A percentile compares a stretch with the other conserved stretches of the same genome.
Conservation (phyloP, 2,797 vertebrate species). For the Sebastes nivosus region DNA sequence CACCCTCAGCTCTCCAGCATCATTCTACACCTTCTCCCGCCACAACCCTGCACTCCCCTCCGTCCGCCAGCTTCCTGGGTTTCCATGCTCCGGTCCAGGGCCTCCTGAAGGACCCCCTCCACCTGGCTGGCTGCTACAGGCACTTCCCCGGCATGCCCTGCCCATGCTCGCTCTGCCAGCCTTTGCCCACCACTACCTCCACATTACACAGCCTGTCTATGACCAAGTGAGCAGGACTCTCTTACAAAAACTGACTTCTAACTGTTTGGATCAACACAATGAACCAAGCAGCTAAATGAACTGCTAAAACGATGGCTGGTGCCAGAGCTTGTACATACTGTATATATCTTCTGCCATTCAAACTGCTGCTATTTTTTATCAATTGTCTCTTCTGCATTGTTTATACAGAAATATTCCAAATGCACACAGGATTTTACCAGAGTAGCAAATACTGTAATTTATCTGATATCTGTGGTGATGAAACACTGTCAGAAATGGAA, state of each 20-base stretch:
- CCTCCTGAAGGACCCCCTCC: conserved; percentile 79
- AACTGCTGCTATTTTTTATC: conserved; percentile 75
- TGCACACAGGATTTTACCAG: conserved; percentile 53
- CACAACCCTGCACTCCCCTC: conserved; percentile 75
- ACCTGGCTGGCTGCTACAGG: conserved; percentile 79
- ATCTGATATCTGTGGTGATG: conserved; percentile 64
- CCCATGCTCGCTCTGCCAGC: conserved; percentile 85
- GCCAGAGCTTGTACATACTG: conserved; percentile 71
- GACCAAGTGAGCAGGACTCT: conserved; percentile 76
- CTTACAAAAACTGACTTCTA: conserved; percentile 17
- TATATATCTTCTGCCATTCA: conserved; percentile 60
- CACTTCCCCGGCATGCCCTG: conserved; percentile 86
- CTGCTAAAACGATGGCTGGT: conserved; percentile 35
- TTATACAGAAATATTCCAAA: conserved; percentile 58
- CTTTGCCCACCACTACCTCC: conserved; percentile 75
- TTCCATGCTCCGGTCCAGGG: conserved; percentile 79
- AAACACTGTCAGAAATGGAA: conserved; percentile 57
- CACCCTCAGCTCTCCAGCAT: conserved; percentile 70
- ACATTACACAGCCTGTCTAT: conserved; percentile 80
- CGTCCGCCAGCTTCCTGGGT: conserved; percentile 77
- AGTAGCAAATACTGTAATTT: conserved; percentile 69
- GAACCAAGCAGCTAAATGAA: conserved; percentile 25
- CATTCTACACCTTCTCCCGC: conserved; percentile 45
- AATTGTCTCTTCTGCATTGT: conserved; percentile 39
- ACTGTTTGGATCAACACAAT: conserved; percentile 14